Evolutionary conservation across 2,888 invertebrate genomes (phyloP), one percentile per base, ranked within the genome.

Genomic region (Sinelater perroti): DNA sequence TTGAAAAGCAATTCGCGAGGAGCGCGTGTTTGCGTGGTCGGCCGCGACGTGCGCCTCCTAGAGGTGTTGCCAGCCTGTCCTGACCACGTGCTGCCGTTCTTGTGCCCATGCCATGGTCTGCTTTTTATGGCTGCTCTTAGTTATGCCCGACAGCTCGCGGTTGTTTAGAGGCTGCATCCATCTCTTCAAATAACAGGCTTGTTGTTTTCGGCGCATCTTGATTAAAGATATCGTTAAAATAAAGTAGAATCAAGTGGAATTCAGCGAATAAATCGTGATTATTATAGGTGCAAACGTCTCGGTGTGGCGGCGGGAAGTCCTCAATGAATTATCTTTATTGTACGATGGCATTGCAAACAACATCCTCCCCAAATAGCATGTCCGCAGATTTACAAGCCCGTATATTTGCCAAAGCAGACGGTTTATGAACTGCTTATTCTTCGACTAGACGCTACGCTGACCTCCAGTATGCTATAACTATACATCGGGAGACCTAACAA

Each of bases 211-310:
- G 62, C 61, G 56, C 50, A 62, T 58, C 58, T 59, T 65, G 65
- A 67, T 67, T 64, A 62, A 65, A 65, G 65, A 62, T 62, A 65
- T 63, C 63, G 60, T 59, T 62, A 65, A 65, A 61, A 65, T 67
- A 65, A 65, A 65, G 62, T 58, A 60, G 64, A 65, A 64, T 64
- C 49, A 60, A 64, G 40, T 35, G 54, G 60, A 67, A 62, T 56
- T 57, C 52, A 42, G 52, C 33, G 33, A 57, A 60, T 60, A 60
- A 59, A 56, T 62, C 47, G 49, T 60, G 49, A 56, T 62, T 57
- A 61, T 61, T 58, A 55, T 46, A 51, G 55, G 54, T 57, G 61
- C 54, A 44, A 57, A 56, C 57, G 50, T 50, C 53, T 33, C 42
- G 36, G 36, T 47, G 51, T 47, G 46, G 47, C 55, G 40, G 56